phyloP scores from a whole-genome alignment of 2,113 vertebrate genomes.

The Eretmochelys imbricata region DNA sequence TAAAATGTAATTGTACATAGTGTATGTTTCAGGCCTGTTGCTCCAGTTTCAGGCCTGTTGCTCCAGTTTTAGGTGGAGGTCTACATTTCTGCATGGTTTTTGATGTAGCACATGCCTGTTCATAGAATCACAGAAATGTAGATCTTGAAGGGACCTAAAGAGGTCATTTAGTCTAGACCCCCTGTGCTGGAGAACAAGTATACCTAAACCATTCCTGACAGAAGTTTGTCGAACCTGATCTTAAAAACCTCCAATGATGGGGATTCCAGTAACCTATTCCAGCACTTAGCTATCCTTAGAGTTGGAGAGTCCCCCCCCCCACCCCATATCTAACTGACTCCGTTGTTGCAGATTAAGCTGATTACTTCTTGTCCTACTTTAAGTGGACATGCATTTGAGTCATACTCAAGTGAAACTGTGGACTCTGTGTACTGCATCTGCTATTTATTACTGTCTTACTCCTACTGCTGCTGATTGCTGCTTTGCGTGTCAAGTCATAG shows the following conservation, averaged over 20 bases:
- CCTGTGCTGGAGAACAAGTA: neutral
- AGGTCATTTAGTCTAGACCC: neutral
- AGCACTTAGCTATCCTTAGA: neutral
- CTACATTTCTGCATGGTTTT: conserved; percentile 15
- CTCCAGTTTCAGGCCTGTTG: neutral
- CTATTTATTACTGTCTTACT: conserved; percentile 8
- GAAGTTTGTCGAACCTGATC: neutral
- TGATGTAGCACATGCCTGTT: conserved; percentile 18
- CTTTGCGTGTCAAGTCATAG: conserved; percentile 7
- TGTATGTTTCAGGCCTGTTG: neutral
- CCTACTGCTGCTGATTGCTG: conserved; percentile 33
- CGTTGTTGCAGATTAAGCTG: neutral
- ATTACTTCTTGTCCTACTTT: neutral
- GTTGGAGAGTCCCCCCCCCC: neutral
- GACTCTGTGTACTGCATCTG: conserved; percentile 18
- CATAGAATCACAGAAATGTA: neutral
- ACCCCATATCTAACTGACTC: neutral
- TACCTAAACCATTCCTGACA: neutral
- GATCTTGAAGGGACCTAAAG: neutral
- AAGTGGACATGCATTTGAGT: neutral
- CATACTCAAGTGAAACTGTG: neutral
- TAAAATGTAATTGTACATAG: neutral
- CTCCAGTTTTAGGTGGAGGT: neutral
- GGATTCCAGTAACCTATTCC: neutral
- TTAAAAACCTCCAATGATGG: neutral